These are phyloP conservation scores for Macquaria australasica DNA, from an alignment of 2,113 vertebrate genomes.

Conservation along the genomic window DNA sequence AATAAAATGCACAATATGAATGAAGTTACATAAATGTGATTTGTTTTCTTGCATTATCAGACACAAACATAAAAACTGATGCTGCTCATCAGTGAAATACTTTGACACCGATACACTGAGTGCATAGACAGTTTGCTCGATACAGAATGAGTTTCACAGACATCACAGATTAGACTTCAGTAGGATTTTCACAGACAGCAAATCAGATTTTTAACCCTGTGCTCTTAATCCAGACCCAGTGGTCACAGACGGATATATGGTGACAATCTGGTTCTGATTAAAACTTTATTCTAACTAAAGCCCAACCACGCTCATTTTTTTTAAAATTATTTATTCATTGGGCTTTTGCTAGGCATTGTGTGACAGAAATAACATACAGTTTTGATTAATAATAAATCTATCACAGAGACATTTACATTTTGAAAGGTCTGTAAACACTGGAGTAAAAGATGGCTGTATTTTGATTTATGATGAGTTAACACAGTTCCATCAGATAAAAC, in stretches of 20 bases:
- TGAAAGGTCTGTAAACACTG: conserved; percentile 22
- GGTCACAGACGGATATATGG: conserved; percentile 1
- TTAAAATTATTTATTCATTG: conserved; percentile 20
- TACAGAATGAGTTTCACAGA: background rate
- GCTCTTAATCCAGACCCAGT: conserved; percentile 17
- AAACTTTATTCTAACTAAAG: conserved; percentile 32
- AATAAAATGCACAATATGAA: background rate
- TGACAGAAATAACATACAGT: conserved; percentile 24
- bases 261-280: conserved; percentile 26
- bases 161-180: conserved; percentile 16
- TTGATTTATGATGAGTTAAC: conserved; percentile 22
- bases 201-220: conserved; percentile 34
- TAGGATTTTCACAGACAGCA: conserved; percentile 13
- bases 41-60: conserved; percentile 9
- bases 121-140: background rate
- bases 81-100: background rate
- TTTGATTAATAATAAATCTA: conserved; percentile 28
- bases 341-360: conserved; percentile 1
- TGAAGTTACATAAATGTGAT: background rate
- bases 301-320: conserved; percentile 14
- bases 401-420: conserved; percentile 28
- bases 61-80: conserved; percentile 1
- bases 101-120: background rate
- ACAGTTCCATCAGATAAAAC: background rate
- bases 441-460: background rate